phyloP scores from a whole-genome alignment of 23 tunicate species.

The Ciona savignyi region DNA sequence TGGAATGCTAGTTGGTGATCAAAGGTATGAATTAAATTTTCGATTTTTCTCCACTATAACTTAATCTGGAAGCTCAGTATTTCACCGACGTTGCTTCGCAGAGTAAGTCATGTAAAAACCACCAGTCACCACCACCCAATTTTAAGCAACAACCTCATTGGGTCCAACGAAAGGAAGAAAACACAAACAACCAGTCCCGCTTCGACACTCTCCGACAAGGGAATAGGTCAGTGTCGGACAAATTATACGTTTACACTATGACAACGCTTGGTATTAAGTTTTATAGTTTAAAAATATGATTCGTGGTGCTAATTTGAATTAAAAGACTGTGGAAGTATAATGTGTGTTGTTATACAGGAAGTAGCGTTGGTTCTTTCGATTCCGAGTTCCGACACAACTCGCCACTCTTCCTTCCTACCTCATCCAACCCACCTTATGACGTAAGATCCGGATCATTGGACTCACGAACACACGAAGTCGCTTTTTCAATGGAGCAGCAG shows the following conservation, averaged over 20 bases:
- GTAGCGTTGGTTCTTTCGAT: constrained; percentile 96
- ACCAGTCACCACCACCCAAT: constrained; percentile 74
- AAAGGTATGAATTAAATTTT: constrained; percentile 31
- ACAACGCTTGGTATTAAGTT: no score
- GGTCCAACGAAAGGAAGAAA: constrained; percentile 37
- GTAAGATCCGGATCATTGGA: constrained; percentile 83
- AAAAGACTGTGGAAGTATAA: no score
- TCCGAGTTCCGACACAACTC: constrained; percentile 65
- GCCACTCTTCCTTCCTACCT: constrained; percentile 17
- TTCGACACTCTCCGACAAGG: constrained; percentile 87
- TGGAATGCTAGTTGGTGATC: constrained; percentile 51
- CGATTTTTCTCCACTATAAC: neutral
- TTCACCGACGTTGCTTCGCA: no score
- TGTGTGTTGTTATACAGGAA: no score
- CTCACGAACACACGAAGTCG: constrained; percentile 59
- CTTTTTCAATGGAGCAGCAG: constrained; percentile 24
- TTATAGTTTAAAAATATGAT: no score
- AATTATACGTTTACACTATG: neutral
- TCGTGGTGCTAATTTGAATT: no score
- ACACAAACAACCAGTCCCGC: constrained; percentile 81
- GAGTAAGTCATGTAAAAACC: constrained; percentile 78
- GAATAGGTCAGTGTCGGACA: constrained; percentile 60
- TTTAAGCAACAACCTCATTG: constrained; percentile 35
- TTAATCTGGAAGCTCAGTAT: no score
- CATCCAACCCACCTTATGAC: constrained; percentile 16